These are phyloP conservation scores for Micronisus gabar DNA, from an alignment of 2,113 vertebrate species.

Conservation along the genomic window DNA sequence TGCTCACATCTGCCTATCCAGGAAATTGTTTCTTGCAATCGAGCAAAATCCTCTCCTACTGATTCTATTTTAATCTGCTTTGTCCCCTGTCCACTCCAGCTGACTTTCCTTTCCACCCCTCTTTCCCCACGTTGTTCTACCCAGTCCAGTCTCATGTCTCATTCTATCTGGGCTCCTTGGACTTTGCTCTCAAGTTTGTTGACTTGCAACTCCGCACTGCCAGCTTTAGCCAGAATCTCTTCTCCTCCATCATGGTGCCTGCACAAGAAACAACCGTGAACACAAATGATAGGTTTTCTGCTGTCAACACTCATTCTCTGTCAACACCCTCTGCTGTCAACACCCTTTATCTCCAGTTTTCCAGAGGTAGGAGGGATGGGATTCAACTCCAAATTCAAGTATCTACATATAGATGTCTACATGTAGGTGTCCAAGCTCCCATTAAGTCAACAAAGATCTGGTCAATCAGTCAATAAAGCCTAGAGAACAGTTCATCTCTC, in stretches of 20 bases:
- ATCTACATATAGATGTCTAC: neutral
- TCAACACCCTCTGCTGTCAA: slow-evolving; percentile 25
- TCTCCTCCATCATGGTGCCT: neutral
- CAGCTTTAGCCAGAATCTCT: neutral
- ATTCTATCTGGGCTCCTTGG: neutral
- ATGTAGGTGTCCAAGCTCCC: neutral
- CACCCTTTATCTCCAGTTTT: slow-evolving; percentile 8
- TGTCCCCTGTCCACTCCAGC: neutral
- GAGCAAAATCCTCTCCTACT: neutral
- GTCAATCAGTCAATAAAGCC: neutral
- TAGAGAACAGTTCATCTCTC: neutral
- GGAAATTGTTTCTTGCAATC: neutral
- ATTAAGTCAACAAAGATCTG: neutral
- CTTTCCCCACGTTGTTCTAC: neutral
- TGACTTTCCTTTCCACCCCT: neutral
- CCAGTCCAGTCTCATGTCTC: neutral
- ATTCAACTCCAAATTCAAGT: neutral
- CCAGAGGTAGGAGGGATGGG: neutral
- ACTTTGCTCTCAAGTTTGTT: neutral
- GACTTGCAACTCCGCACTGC: neutral
- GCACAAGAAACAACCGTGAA: neutral
- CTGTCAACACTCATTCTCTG: neutral
- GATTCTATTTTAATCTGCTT: neutral
- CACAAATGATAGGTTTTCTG: neutral
- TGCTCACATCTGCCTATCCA: neutral